Evolutionary conservation across 2,113 vertebrate species (phyloP).

Genomic region (Crotalus horridus): DNA sequence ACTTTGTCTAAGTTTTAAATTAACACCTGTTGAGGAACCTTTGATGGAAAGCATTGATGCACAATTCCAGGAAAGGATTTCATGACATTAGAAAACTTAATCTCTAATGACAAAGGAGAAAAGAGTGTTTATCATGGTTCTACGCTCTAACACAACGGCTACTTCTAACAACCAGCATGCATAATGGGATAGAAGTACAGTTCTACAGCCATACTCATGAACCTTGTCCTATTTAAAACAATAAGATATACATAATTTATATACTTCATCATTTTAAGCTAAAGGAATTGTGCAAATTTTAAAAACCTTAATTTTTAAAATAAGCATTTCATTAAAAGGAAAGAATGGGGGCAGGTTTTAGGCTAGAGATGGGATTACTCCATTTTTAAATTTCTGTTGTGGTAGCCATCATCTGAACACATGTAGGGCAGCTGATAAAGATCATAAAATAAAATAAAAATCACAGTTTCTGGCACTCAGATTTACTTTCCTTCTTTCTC

Average conservation of each 20-base stretch:
- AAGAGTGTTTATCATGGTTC: neutral
- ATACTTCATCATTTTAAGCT: neutral
- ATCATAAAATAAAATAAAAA: neutral
- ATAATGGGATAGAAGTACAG: neutral
- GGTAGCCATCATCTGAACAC: neutral
- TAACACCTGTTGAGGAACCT: constrained; percentile 54
- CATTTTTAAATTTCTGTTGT: neutral
- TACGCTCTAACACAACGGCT: neutral
- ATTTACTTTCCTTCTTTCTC: neutral
- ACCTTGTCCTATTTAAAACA: neutral
- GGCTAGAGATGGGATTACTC: neutral
- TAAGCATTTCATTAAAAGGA: neutral
- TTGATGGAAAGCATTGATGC: constrained; percentile 31
- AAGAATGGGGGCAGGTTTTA: neutral
- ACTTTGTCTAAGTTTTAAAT: constrained; percentile 60
- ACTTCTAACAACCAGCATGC: neutral
- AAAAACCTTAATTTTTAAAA: neutral
- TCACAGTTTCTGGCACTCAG: neutral
- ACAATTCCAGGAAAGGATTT: constrained; percentile 30
- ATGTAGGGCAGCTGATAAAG: neutral
- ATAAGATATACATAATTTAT: neutral
- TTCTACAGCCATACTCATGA: neutral
- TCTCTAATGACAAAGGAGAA: neutral
- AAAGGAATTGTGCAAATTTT: neutral
- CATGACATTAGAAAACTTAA: neutral